phyloP scores from a whole-genome alignment of 2,888 invertebrate genomes.

The Spilarctia lutea region DNA sequence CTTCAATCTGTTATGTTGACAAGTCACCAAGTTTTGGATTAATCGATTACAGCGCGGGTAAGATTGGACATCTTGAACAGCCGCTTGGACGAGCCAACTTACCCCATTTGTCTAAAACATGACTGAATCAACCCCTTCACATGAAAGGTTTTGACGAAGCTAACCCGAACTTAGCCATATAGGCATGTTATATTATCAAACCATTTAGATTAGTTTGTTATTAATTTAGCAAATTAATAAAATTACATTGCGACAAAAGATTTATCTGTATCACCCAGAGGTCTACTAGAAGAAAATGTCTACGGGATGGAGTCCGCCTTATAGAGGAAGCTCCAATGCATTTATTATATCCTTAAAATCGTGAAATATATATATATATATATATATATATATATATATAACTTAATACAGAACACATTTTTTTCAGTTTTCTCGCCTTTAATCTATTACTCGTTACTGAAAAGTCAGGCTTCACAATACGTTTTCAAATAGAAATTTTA shows the following conservation, averaged over 20 bases:
- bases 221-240: slow-evolving; percentile 17
- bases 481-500: background rate
- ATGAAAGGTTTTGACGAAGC: slow-evolving; percentile 59
- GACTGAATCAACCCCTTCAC: slow-evolving; percentile 58
- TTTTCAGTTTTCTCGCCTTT: background rate
- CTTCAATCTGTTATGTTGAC: slow-evolving; percentile 61
- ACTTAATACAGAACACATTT: background rate
- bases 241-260: background rate
- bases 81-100: slow-evolving; percentile 67
- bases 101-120: slow-evolving; percentile 70
- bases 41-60: slow-evolving; percentile 74
- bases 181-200: slow-evolving; percentile 26
- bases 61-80: slow-evolving; percentile 74
- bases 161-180: slow-evolving; percentile 46
- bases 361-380: too few species aligned
- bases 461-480: background rate
- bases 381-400: too few species aligned
- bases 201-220: slow-evolving; percentile 31
- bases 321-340: too few species aligned
- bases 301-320: too few species aligned
- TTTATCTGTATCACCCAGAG: background rate
- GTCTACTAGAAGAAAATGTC: background rate
- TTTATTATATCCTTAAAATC: too few species aligned
- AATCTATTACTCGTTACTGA: background rate
- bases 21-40: slow-evolving; percentile 71